A percentile compares a stretch with the other conserved stretches of the same genome.
These are phyloP conservation scores for Catajapyx aquilonaris DNA, from an alignment of 1,140 invertebrate species.

Conservation along the genomic window DNA sequence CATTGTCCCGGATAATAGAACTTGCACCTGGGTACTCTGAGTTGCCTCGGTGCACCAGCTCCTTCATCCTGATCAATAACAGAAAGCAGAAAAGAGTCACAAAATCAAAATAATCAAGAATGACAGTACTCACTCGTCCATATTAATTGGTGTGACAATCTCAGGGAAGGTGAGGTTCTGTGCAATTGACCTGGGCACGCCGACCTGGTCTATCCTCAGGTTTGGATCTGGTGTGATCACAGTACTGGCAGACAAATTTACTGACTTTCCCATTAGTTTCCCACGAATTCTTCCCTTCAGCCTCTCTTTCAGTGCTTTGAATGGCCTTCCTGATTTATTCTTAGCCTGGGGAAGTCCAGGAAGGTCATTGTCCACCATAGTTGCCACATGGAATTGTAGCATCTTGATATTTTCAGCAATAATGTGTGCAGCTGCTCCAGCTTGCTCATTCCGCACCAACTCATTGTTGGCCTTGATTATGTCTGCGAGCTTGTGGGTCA, in stretches of 20 bases:
- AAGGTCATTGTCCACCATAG: conserved; percentile 95
- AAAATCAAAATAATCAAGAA: too few species aligned
- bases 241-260: conserved; percentile 39
- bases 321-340: conserved; percentile 95
- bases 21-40: conserved; percentile 44
- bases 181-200: conserved; percentile 36
- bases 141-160: conserved; percentile 39
- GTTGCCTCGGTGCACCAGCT: conserved; percentile 35
- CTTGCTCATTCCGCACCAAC: conserved; percentile 79
- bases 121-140: conserved; percentile 25
- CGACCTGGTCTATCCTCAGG: conserved; percentile 34
- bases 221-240: conserved; percentile 43
- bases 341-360: conserved; percentile 91
- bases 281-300: conserved; percentile 48
- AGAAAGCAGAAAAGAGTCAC: too few species aligned
- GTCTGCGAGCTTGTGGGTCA: conserved; percentile 96
- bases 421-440: conserved; percentile 90
- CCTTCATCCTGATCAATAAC: too few species aligned
- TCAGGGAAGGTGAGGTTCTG: conserved; percentile 42
- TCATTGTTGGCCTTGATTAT: conserved; percentile 99
- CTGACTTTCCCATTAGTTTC: conserved; percentile 41
- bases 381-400: conserved; percentile 97
- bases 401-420: conserved; percentile 93
- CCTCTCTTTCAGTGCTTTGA: conserved; percentile 89
- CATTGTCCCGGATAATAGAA: conserved; percentile 44